Conservation (phyloP, 2,797 vertebrate species). For the Avahi laniger region DNA sequence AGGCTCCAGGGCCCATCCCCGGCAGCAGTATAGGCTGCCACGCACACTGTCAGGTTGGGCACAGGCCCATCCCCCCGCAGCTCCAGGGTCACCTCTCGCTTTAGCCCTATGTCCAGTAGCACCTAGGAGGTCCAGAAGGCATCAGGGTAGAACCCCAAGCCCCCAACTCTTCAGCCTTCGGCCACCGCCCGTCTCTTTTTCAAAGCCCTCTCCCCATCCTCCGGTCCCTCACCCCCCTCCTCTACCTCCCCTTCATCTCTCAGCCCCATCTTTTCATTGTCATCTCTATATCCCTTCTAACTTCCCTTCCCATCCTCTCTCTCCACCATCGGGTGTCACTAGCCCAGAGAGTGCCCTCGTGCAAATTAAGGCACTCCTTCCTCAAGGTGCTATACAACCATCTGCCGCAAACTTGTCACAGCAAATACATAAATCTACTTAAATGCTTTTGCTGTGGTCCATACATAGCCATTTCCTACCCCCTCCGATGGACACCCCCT, state of each 20-base stretch:
- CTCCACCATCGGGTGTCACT: neutral
- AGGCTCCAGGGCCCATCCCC: constrained; percentile 92
- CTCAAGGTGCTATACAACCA: neutral
- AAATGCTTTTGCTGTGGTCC: neutral
- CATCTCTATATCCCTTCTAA: neutral
- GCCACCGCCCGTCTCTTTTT: neutral
- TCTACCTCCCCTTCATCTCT: neutral
- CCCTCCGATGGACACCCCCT: neutral
- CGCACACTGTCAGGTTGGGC: constrained; percentile 88
- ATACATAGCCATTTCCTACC: neutral
- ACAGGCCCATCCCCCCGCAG: constrained; percentile 82
- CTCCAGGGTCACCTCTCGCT: constrained; percentile 87
- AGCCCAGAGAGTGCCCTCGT: neutral
- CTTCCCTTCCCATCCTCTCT: neutral
- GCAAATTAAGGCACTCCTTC: neutral
- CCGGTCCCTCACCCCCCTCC: too few relatives aligned
- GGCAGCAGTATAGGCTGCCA: constrained; percentile 90
- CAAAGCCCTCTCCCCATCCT: neutral
- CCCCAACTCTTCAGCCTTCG: neutral
- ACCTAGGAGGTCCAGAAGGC: constrained; percentile 72
- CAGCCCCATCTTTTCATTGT: neutral
- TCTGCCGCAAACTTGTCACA: neutral
- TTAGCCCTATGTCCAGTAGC: constrained; percentile 86
- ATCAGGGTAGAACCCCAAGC: neutral
- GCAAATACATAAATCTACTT: neutral